phyloP scores from a whole-genome alignment of 2,888 invertebrate species.

The Ormyrus thymus region DNA sequence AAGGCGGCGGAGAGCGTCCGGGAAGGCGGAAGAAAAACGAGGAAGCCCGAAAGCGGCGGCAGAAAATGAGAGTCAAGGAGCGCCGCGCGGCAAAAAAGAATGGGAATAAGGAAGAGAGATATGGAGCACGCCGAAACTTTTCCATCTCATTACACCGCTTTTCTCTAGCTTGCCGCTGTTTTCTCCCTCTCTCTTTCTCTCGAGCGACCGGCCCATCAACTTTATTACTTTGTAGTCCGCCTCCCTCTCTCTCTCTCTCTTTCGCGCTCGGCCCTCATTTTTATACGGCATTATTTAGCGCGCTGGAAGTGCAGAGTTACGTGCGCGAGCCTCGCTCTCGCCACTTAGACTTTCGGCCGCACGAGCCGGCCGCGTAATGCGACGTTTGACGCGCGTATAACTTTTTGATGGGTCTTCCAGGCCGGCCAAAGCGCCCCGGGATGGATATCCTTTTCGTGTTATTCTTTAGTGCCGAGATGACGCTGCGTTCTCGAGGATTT shows the following conservation, averaged over 20 bases:
- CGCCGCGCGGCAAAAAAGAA: constrained; percentile 29
- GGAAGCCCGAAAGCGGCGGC: neutral
- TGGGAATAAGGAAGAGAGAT: constrained; percentile 56
- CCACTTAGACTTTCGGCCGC: constrained; percentile 24
- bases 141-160: constrained; percentile 71
- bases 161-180: constrained; percentile 40
- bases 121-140: constrained; percentile 68
- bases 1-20: neutral
- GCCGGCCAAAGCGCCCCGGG: no score
- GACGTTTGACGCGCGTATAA: constrained; percentile 28
- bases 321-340: constrained; percentile 9
- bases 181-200: constrained; percentile 28
- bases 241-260: constrained; percentile 22
- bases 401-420: constrained; percentile 22
- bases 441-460: no score
- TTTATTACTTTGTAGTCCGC: constrained; percentile 69
- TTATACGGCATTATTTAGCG: constrained; percentile 50
- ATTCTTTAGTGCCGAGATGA: no score
- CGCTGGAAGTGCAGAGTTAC: constrained; percentile 24
- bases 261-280: constrained; percentile 31
- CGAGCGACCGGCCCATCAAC: constrained; percentile 62
- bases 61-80: constrained; percentile 50
- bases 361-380: constrained; percentile 1
- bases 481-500: no score
- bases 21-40: neutral